Percentiles rank a stretch among this genome's conserved stretches.
phyloP scores from a whole-genome alignment of 2,113 vertebrate genomes.

The Lagopus muta region DNA sequence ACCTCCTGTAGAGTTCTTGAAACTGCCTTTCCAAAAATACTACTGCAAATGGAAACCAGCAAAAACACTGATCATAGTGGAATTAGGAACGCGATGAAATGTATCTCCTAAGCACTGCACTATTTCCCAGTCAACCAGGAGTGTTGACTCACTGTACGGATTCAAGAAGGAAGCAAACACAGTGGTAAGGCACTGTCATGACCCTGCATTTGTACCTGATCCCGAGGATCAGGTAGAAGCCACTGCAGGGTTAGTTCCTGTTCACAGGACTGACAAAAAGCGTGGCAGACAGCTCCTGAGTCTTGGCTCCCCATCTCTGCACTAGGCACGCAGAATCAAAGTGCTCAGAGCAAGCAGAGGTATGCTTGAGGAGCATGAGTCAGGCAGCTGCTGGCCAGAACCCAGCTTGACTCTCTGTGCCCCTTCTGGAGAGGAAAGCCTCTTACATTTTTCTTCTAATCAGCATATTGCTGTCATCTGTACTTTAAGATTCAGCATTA shows the following conservation, averaged over 20 bases:
- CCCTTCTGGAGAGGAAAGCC: rapidly evolving
- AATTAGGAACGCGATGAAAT: not conserved
- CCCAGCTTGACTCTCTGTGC: not conserved
- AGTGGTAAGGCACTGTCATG: not conserved
- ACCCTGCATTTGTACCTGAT: not conserved
- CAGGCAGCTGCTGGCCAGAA: not conserved
- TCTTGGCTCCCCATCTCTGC: not conserved
- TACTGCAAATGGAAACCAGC: not conserved
- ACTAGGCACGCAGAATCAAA: not conserved
- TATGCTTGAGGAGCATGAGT: not conserved
- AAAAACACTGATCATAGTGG: not conserved
- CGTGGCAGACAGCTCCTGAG: not conserved
- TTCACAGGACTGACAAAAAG: rapidly evolving
- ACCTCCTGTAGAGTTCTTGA: not conserved
- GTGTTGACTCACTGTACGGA: not conserved
- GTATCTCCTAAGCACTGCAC: not conserved
- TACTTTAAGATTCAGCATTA: not conserved
- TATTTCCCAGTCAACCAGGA: not conserved
- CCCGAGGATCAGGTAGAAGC: not conserved
- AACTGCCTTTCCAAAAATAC: not conserved
- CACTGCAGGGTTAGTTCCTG: not conserved
- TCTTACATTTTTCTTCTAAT: not conserved
- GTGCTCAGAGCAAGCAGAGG: not conserved
- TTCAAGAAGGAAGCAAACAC: constrained; percentile 4
- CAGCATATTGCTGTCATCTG: not conserved